Conservation (phyloP, 2,888 invertebrate species). For the Aporophyla lueneburgensis region DNA sequence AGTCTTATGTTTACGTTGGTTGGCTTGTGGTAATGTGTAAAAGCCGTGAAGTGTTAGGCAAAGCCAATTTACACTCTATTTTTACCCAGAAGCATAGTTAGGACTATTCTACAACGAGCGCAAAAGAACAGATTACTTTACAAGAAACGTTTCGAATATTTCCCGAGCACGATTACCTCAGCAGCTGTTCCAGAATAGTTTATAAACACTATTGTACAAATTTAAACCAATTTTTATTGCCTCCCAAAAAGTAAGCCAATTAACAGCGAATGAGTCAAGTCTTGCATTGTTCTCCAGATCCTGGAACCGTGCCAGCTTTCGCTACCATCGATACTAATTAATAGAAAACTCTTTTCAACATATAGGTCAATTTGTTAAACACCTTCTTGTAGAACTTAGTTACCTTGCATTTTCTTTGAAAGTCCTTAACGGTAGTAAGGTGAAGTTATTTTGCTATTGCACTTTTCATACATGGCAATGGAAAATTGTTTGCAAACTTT, state of each 20-base stretch:
- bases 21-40: conserved; percentile 53
- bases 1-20: conserved; percentile 29
- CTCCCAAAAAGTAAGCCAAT: conserved; percentile 82
- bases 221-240: conserved; percentile 81
- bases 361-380: conserved; percentile 44
- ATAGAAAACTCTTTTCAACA: conserved; percentile 66
- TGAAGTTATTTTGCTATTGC: conserved; percentile 18
- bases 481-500: neutral
- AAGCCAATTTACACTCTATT: conserved; percentile 50
- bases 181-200: conserved; percentile 68
- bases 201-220: conserved; percentile 75
- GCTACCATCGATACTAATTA: conserved; percentile 72
- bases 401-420: conserved; percentile 17
- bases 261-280: conserved; percentile 80
- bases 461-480: conserved; percentile 24
- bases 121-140: conserved; percentile 42
- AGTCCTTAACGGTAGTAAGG: conserved; percentile 4
- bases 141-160: conserved; percentile 55
- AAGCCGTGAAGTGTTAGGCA: conserved; percentile 36
- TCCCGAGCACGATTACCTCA: conserved; percentile 63
- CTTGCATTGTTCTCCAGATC: conserved; percentile 77
- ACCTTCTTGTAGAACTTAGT: neutral
- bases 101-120: conserved; percentile 31
- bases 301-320: conserved; percentile 79
- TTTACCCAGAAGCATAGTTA: conserved; percentile 40